Evolutionary conservation across 2,888 invertebrate genomes (phyloP).

Genomic region (Cecidostiba fungosa): DNA sequence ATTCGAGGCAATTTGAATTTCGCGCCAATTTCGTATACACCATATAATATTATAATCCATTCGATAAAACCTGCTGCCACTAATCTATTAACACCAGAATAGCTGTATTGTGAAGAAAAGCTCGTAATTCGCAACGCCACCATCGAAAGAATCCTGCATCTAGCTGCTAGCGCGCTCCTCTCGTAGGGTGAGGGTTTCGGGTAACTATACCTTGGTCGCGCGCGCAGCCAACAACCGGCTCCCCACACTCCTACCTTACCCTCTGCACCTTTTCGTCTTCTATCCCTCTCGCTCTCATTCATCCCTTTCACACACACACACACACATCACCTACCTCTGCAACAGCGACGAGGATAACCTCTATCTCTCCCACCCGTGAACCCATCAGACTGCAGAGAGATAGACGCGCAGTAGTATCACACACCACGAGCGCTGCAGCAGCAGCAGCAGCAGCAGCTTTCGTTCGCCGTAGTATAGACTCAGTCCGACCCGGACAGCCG

Average conservation of each 20-base stretch:
- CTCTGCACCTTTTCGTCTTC: background rate
- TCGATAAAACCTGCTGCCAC: background rate
- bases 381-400: background rate
- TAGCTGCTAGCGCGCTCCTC: background rate
- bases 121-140: background rate
- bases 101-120: too few relatives aligned
- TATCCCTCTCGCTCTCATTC: background rate
- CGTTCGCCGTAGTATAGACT: constrained; percentile 55
- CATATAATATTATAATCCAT: too few relatives aligned
- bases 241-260: constrained; percentile 7
- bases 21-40: too few relatives aligned
- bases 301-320: background rate
- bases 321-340: too few relatives aligned
- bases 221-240: background rate
- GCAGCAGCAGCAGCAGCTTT: background rate
- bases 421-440: too few relatives aligned
- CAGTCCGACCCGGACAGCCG: constrained; percentile 79
- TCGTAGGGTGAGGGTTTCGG: background rate
- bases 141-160: background rate
- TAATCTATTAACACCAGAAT: too few relatives aligned
- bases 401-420: too few relatives aligned
- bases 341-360: background rate
- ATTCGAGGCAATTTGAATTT: too few relatives aligned
- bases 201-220: background rate
- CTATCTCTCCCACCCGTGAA: background rate